A percentile compares a stretch with the other conserved stretches of the same genome.
These are phyloP conservation scores for Ammospiza caudacuta DNA, from an alignment of 2,113 vertebrate genomes.

Conservation along the genomic window DNA sequence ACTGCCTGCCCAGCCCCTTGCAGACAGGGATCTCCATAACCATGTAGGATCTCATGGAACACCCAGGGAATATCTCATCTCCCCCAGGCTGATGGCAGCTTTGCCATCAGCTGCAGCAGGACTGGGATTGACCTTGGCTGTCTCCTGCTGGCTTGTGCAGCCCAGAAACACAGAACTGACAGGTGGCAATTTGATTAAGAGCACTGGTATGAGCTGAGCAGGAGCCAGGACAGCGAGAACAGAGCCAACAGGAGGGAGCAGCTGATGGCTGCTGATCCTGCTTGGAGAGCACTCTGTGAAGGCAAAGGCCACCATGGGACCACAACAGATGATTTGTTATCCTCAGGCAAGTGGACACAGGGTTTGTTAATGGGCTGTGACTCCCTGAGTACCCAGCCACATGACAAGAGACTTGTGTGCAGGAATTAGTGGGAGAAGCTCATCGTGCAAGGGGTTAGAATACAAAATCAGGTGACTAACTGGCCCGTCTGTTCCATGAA, in stretches of 20 bases:
- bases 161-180: neutral
- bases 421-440: neutral
- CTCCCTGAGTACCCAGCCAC: neutral
- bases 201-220: neutral
- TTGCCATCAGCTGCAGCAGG: neutral
- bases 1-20: neutral
- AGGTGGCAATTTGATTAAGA: neutral
- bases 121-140: neutral
- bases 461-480: neutral
- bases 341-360: neutral
- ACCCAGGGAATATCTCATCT: neutral
- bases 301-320: neutral
- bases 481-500: neutral
- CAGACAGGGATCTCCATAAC: neutral
- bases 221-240: neutral
- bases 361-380: neutral
- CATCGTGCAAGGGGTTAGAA: neutral
- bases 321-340: neutral
- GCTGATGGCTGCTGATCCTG: neutral
- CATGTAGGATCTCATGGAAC: neutral
- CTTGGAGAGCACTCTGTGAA: constrained; percentile 4
- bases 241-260: constrained; percentile 9
- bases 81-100: neutral
- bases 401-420: neutral
- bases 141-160: neutral